These are phyloP conservation scores for Antechinus flavipes DNA, from an alignment of 2,113 vertebrate species.

Conservation along the genomic window DNA sequence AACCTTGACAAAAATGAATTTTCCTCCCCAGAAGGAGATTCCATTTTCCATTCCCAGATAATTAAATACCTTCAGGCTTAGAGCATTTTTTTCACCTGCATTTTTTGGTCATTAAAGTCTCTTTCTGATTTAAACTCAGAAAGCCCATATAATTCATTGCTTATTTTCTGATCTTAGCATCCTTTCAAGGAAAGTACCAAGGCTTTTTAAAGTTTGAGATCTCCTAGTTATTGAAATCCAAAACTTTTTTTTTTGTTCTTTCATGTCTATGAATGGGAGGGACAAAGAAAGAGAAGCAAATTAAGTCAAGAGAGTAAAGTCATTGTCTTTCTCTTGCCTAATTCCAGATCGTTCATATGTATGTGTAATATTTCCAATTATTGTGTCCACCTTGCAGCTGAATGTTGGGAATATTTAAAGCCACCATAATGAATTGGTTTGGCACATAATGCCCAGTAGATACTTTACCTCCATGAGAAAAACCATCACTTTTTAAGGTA, in stretches of 20 bases:
- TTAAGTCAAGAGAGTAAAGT: background rate
- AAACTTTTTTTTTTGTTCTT: background rate
- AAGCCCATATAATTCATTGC: background rate
- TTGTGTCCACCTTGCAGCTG: background rate
- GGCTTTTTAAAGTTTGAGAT: background rate
- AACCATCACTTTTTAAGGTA: background rate
- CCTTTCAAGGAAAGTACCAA: background rate
- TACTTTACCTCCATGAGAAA: background rate
- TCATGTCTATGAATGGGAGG: background rate
- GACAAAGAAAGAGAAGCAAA: background rate
- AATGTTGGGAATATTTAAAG: slow-evolving; percentile 30
- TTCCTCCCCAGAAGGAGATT: background rate
- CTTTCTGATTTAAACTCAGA: background rate
- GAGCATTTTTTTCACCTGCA: background rate
- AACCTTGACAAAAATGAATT: background rate
- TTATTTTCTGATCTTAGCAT: background rate
- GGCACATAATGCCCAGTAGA: slow-evolving; percentile 4
- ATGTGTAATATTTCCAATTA: background rate
- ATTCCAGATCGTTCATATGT: background rate
- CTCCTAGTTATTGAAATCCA: background rate
- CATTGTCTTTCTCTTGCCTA: background rate
- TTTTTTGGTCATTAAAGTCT: background rate
- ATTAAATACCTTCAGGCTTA: background rate
- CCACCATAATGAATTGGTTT: background rate
- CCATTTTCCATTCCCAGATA: background rate